Base-by-base conservation (phyloP, 2,888 invertebrate species). In the Clistopyga incitator region DNA sequence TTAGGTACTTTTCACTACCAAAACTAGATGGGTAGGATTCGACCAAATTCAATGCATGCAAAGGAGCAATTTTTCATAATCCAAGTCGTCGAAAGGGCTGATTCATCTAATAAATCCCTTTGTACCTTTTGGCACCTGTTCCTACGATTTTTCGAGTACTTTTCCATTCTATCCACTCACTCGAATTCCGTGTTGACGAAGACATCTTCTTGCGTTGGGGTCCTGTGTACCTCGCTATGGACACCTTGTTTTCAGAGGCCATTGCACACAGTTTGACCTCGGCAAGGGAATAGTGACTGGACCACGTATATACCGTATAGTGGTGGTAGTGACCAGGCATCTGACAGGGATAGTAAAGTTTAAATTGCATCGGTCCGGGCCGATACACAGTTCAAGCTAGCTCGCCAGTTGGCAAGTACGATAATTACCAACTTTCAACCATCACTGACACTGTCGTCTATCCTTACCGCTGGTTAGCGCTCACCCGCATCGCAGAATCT, bases 391-490 rank as follows among this genome's bases (percentile, higher is more conserved):
- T 38, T 29, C 64, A 23, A 15, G 20, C 79, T 15, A 76, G 64
- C 76, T 67, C 78, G 82, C 82, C 83, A 75, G 84, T 83, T 82
- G 85, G 86, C 88, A 88, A 89, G 88, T 88, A 88, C 88, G 89
- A 90, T 90, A 90, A 90, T 91, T 90, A 90, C 86, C 87, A 86
- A 90, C 88, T 90, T 89, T 87, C 84, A 68, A 74, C 75, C 70
- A 71, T 82, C 78, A 71, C 61, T 78, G 74, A 50, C 82, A 45
- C 65, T 25, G 29, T n/a, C 23, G 45, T 59, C 68, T 67, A 42
- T 59, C 47, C 34, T 52, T 11, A 78, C 70, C 81, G 68, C 64
- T 82, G 83, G 82, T 45, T 59, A 42, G 50, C 29, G 23, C 65
- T 79, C 20, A 47, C 59, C 59, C 50, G n/a, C 52, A 23, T 38